phyloP scores from a whole-genome alignment of 2,113 vertebrate genomes.

The Tympanuchus pallidicinctus region DNA sequence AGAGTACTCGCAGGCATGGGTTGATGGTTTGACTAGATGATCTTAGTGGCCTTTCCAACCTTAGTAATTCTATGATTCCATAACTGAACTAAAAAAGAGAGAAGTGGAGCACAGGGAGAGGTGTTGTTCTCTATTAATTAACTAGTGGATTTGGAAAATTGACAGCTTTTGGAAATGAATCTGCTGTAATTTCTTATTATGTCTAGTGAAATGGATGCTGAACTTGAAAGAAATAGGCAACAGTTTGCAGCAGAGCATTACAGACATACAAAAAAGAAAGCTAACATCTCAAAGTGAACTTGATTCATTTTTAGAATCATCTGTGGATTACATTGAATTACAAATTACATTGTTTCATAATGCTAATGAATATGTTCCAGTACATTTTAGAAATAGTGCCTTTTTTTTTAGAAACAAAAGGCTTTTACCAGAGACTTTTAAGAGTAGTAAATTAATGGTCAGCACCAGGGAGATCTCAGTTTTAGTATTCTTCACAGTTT shows the following conservation, averaged over 20 bases:
- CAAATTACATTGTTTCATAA: neutral
- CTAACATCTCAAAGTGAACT: neutral
- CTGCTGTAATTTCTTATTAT: neutral
- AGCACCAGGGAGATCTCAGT: neutral
- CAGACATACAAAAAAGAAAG: neutral
- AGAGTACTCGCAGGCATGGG: too few relatives aligned
- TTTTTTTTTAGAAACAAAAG: neutral
- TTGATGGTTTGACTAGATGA: too few relatives aligned
- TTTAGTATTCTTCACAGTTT: neutral
- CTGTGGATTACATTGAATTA: neutral
- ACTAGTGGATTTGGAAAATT: neutral
- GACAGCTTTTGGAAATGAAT: neutral
- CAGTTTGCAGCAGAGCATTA: neutral
- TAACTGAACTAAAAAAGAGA: neutral
- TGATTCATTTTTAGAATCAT: neutral
- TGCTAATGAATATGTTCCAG: neutral
- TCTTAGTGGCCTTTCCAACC: too few relatives aligned
- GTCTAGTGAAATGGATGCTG: neutral
- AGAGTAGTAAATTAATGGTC: neutral
- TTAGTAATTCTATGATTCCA: too few relatives aligned
- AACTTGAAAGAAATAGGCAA: neutral
- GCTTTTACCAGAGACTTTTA: neutral
- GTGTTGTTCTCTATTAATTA: neutral
- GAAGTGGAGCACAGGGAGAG: neutral
- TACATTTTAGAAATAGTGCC: neutral